Conservation (phyloP, 2,113 vertebrate species). For the Microcebus murinus region DNA sequence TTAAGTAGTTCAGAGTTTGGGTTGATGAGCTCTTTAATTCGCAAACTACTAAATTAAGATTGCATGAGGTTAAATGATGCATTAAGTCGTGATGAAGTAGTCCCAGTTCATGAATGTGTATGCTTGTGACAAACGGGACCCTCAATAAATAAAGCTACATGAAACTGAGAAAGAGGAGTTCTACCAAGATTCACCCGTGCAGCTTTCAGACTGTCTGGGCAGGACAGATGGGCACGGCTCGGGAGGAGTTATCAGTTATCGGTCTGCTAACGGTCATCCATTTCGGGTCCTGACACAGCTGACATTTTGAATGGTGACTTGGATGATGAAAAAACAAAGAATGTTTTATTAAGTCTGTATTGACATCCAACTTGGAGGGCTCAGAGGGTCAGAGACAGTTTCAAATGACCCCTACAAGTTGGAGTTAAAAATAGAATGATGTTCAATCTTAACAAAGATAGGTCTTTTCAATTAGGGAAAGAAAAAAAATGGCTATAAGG, state of each 20-base stretch:
- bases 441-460: not conserved
- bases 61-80: not conserved
- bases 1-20: not conserved
- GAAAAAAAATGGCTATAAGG: not conserved
- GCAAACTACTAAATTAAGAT: not conserved
- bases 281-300: not conserved
- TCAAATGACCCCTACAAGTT: not conserved
- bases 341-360: constrained; percentile 38
- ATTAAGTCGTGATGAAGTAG: not conserved
- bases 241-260: not conserved
- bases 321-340: constrained; percentile 53
- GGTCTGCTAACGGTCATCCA: not conserved
- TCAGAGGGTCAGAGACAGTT: not conserved
- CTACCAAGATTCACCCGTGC: not conserved
- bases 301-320: constrained; percentile 28
- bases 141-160: not conserved
- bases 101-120: not conserved
- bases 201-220: not conserved
- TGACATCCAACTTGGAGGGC: not conserved
- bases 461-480: not conserved
- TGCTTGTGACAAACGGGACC: not conserved
- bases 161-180: not conserved
- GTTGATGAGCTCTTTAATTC: not conserved
- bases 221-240: not conserved
- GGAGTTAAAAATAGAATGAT: constrained; percentile 56